phyloP scores from a whole-genome alignment of 2,888 invertebrate species.

The Tenthredo mesomela region DNA sequence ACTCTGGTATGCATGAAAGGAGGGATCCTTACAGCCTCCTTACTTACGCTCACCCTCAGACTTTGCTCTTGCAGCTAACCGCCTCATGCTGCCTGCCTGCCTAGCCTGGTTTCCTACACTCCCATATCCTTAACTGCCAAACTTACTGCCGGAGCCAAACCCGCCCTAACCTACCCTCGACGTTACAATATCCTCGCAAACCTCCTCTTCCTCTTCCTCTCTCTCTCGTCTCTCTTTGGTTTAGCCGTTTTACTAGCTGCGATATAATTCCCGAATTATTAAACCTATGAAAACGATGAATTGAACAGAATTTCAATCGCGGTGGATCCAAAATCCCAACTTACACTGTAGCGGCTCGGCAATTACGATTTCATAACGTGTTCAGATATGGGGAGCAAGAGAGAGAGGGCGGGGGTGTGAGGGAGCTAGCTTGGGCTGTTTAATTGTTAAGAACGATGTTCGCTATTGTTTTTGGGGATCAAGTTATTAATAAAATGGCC shows the following conservation, averaged over 20 bases:
- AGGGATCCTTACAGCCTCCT: slow-evolving; percentile 58
- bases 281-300: not conserved
- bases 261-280: slow-evolving; percentile 27
- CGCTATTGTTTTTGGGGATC: slow-evolving; percentile 69
- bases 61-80: slow-evolving; percentile 45
- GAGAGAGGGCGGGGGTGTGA: too few species aligned
- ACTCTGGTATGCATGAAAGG: slow-evolving; percentile 77
- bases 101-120: slow-evolving; percentile 53
- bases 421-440: slow-evolving; percentile 65
- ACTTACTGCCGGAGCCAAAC: slow-evolving; percentile 65
- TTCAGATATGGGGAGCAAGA: too few species aligned
- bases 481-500: slow-evolving; percentile 74
- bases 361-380: slow-evolving; percentile 70
- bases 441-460: slow-evolving; percentile 72
- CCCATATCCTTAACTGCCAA: slow-evolving; percentile 73
- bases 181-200: slow-evolving; percentile 32
- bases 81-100: slow-evolving; percentile 37
- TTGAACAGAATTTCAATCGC: not conserved
- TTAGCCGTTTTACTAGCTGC: not conserved
- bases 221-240: not conserved
- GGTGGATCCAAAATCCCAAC: not conserved
- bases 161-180: slow-evolving; percentile 47
- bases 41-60: slow-evolving; percentile 50
- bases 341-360: not conserved
- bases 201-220: not conserved